Conservation (phyloP, 2,888 invertebrate species). For the Belgica antarctica region DNA sequence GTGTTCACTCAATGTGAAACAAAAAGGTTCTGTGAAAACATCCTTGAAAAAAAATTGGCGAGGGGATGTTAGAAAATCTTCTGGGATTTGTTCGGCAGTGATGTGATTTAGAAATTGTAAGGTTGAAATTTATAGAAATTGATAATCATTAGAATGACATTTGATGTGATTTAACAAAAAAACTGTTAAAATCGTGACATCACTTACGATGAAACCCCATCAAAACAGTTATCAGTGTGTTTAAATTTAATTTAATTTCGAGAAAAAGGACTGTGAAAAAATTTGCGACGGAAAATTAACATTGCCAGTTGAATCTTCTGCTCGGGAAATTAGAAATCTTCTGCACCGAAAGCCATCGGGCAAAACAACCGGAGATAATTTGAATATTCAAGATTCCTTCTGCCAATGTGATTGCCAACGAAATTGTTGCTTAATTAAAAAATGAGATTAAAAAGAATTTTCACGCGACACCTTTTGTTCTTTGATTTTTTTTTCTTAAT, state of each 20-base stretch:
- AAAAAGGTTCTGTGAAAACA: constrained; percentile 23
- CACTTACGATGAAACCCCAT: no score
- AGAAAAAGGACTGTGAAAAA: constrained; percentile 24
- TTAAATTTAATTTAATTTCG: constrained; percentile 44
- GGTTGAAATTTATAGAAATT: no score
- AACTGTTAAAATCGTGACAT: no score
- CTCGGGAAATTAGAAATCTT: neutral
- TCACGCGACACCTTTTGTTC: constrained; percentile 23
- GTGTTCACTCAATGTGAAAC: constrained; percentile 21
- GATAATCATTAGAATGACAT: no score
- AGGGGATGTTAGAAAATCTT: constrained; percentile 26
- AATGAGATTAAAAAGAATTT: constrained; percentile 30
- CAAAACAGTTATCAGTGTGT: constrained; percentile 38
- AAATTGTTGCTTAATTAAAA: constrained; percentile 42
- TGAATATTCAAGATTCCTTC: constrained; percentile 37
- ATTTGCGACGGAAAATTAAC: constrained; percentile 33
- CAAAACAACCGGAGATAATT: constrained; percentile 24
- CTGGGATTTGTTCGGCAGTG: no score
- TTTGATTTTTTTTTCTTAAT: constrained; percentile 21
- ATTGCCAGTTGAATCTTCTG: constrained; percentile 2
- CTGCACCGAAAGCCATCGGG: constrained; percentile 24
- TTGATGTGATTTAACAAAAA: no score
- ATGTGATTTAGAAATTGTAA: no score
- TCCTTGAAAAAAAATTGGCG: constrained; percentile 16
- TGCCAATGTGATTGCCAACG: no score